phyloP scores from a whole-genome alignment of 2,888 invertebrate genomes.

The Diloba caeruleocephala region DNA sequence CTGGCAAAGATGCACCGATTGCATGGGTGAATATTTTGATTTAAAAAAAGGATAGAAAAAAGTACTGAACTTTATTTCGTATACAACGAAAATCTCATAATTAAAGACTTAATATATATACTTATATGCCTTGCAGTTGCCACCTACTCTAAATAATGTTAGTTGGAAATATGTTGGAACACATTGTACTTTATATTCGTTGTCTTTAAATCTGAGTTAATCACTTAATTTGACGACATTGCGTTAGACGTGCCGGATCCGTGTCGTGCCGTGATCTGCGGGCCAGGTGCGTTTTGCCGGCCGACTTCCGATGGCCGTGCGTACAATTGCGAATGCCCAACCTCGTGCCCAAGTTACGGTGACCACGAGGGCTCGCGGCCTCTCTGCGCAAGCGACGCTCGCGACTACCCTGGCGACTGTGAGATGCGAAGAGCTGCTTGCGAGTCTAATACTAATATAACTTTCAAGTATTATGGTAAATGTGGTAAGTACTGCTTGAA shows the following conservation, averaged over 20 bases:
- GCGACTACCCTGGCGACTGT: conserved; percentile 95
- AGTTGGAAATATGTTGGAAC: no score
- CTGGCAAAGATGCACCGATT: no score
- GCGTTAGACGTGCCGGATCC: conserved; percentile 90
- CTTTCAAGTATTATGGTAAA: conserved; percentile 94
- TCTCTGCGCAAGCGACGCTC: conserved; percentile 95
- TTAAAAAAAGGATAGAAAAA: no score
- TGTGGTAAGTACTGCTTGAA: conserved; percentile 91
- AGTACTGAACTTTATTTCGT: no score
- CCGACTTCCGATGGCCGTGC: conserved; percentile 91
- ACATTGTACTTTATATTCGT: no score
- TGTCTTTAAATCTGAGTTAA: no score
- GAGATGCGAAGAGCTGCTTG: conserved; percentile 95
- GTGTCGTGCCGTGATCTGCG: conserved; percentile 93
- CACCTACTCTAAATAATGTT: no score
- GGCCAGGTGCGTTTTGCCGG: conserved; percentile 93
- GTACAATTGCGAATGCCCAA: conserved; percentile 93
- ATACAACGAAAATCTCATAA: no score
- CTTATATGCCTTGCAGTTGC: no score
- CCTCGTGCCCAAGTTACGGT: conserved; percentile 94
- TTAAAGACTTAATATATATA: no score
- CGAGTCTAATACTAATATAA: conserved; percentile 92
- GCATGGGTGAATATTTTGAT: no score
- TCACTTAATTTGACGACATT: neutral
- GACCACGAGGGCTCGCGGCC: conserved; percentile 94